phyloP scores from a whole-genome alignment of 2,113 vertebrate genomes.

The Polyodon spathula region DNA sequence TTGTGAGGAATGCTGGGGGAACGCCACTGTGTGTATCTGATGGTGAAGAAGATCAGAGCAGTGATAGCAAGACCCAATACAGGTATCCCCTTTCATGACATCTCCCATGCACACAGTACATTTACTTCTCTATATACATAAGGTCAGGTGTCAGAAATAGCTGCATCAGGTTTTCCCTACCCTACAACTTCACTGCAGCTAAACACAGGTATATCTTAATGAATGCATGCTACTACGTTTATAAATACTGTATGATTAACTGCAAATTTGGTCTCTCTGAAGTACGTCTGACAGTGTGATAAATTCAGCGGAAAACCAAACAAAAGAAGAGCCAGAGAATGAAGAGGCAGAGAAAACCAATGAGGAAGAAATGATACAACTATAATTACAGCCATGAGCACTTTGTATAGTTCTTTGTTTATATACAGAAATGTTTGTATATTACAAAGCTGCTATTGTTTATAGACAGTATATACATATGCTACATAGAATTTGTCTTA shows the following conservation, averaged over 20 bases:
- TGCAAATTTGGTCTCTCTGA: constrained; percentile 42
- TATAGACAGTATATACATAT: too few species aligned
- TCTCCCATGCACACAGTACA: too few species aligned
- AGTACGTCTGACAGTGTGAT: constrained; percentile 50
- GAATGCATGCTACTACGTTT: too few species aligned
- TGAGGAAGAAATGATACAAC: constrained; percentile 42
- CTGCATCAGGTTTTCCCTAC: too few species aligned
- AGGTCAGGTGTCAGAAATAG: too few species aligned
- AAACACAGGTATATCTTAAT: too few species aligned
- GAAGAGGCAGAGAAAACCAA: constrained; percentile 48
- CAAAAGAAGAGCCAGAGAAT: constrained; percentile 53
- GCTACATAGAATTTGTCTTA: too few species aligned
- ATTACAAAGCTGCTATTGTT: too few species aligned
- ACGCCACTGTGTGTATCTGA: constrained; percentile 20
- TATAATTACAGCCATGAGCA: constrained; percentile 32
- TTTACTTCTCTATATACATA: too few species aligned
- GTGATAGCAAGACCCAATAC: constrained; percentile 21
- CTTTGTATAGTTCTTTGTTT: constrained; percentile 31
- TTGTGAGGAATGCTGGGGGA: constrained; percentile 50
- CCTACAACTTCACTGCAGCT: too few species aligned
- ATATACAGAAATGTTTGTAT: too few species aligned
- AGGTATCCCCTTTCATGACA: too few species aligned
- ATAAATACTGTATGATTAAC: constrained; percentile 46
- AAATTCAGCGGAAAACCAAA: constrained; percentile 18
- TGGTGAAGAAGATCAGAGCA: constrained; percentile 22